A percentile compares a stretch with the other conserved stretches of the same genome.
Conservation (phyloP, 2,797 vertebrate species). For the Pelochelys cantorii region DNA sequence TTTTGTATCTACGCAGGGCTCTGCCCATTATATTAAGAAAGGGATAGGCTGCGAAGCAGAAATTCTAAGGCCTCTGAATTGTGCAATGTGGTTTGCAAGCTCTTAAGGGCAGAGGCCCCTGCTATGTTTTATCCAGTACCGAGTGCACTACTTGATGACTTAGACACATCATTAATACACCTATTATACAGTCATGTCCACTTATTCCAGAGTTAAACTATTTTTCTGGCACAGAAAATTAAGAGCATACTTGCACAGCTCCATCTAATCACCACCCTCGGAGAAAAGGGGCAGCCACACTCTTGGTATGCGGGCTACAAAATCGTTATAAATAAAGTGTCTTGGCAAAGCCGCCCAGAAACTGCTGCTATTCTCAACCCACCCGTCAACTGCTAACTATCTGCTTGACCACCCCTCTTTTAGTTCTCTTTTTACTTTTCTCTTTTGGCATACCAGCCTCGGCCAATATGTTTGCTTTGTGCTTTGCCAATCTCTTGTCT, state of each 20-base stretch:
- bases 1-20: background rate
- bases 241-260: conserved; percentile 53
- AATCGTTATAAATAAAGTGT: conserved; percentile 45
- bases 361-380: conserved; percentile 35
- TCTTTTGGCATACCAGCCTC: background rate
- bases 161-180: background rate
- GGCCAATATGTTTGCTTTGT: conserved; percentile 22
- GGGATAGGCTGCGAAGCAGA: background rate
- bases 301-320: conserved; percentile 40
- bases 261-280: conserved; percentile 60
- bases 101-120: background rate
- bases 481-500: conserved; percentile 56
- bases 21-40: background rate
- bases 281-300: conserved; percentile 57
- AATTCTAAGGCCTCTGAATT: background rate
- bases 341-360: conserved; percentile 35
- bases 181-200: conserved; percentile 12
- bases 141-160: background rate
- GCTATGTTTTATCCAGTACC: background rate
- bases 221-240: conserved; percentile 51
- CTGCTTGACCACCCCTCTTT: conserved; percentile 61
- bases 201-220: conserved; percentile 21
- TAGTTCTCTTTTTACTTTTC: background rate
- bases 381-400: background rate
- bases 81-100: background rate